Base-by-base conservation (phyloP, 2,113 vertebrate species). In the Vulpes vulpes region DNA sequence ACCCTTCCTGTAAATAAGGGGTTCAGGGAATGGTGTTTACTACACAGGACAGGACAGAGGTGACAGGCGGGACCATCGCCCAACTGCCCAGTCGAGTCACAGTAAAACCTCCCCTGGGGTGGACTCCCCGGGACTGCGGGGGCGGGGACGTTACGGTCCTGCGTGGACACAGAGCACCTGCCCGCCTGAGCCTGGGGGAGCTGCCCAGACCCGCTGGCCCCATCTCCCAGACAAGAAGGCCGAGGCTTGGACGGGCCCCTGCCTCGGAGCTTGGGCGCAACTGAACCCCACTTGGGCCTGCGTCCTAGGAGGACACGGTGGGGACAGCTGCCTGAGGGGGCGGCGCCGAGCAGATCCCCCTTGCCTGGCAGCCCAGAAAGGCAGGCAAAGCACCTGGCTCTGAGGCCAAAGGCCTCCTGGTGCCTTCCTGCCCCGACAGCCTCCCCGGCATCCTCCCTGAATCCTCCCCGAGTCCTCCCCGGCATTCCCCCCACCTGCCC, bases 41-140 rank as follows among this genome's bases (percentile, higher is more conserved):
- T 81, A 97, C 93, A 96, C 96, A 98, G 98, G 98, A 98, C 97
- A 97, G 86, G 96, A 98, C 98, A 98, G 98, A 98, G 98, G 97
- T 96, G 98, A 98, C 97, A 98, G 94, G 96, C 83, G 91, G 98
- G 96, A 98, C 43, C 43, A 97, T 97, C 96, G 96, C 97, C 91
- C 95, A 93, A 55, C 78, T 25, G 97, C 94, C 94, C 97, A 96
- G 98, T 95, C 96, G 78, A 98, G 97, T 98, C 97, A 97, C 98
- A 98, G 97, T 92, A 94, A 92, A 76, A 96, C 81, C 93, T 98
- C 98, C 98, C 98, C 0, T 32, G 1, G 64, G 93, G 97, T 97
- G 17, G 38, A 35, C 95, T 98, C 95, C 97, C 82, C 85, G 97
- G 97, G 97, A 93, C 69, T 67, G 0, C 91, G 14, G 98, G 98